Conservation (phyloP, 2,888 invertebrate species). For the Epicampocera succincta region DNA sequence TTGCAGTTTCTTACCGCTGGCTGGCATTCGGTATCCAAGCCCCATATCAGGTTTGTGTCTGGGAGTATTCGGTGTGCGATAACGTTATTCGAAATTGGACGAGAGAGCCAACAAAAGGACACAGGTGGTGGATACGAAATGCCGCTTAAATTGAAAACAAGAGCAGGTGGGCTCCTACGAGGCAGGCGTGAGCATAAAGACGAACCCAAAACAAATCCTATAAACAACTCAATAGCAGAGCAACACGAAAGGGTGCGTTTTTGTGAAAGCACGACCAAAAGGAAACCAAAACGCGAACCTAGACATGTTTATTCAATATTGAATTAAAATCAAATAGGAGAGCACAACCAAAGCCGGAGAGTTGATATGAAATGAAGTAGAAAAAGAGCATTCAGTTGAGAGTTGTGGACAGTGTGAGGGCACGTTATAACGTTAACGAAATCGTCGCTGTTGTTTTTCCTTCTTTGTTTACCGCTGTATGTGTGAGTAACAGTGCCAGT, state of each 20-base stretch:
- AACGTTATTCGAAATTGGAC: slow-evolving; percentile 10
- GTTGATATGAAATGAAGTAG: background rate
- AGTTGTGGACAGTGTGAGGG: slow-evolving; percentile 1
- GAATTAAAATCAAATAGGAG: slow-evolving; percentile 43
- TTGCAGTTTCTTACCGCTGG: slow-evolving; percentile 10
- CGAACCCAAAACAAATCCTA: background rate
- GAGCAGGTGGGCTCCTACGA: background rate
- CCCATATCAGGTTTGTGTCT: slow-evolving; percentile 7
- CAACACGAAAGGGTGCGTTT: slow-evolving; percentile 60
- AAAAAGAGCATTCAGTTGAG: slow-evolving; percentile 4
- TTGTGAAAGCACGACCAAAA: slow-evolving; percentile 28
- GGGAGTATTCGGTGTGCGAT: slow-evolving; percentile 16
- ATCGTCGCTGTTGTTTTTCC: background rate
- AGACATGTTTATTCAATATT: slow-evolving; percentile 45
- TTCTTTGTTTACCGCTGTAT: background rate
- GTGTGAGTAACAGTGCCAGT: slow-evolving; percentile 4
- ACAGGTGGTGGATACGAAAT: slow-evolving; percentile 49
- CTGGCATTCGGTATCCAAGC: background rate
- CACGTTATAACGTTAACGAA: slow-evolving; percentile 50
- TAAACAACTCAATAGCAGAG: slow-evolving; percentile 6
- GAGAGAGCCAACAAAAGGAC: slow-evolving; percentile 20
- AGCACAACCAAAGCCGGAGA: background rate
- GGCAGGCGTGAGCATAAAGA: slow-evolving; percentile 45
- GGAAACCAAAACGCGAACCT: slow-evolving; percentile 41
- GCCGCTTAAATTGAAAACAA: slow-evolving; percentile 38